A percentile compares a stretch with the other conserved stretches of the same genome.
phyloP scores from a whole-genome alignment of 1,140 invertebrate species.

The Drosophila pruinosa region DNA sequence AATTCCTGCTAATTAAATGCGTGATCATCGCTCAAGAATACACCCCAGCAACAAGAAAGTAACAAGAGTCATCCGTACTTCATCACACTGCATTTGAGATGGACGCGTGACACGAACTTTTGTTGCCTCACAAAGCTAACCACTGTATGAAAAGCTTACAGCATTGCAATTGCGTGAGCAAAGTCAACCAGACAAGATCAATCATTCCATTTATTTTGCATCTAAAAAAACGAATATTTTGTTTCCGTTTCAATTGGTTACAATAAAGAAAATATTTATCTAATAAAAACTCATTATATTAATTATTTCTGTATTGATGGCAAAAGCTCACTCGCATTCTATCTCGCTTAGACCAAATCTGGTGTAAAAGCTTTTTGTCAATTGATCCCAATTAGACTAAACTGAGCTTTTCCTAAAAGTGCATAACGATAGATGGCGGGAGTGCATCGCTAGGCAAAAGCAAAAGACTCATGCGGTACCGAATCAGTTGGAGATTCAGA shows the following conservation, averaged over 20 bases:
- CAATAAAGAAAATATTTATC: too few relatives aligned
- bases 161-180: background rate
- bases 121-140: background rate
- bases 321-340: too few relatives aligned
- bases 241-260: too few relatives aligned
- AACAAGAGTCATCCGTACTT: conserved; percentile 50
- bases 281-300: too few relatives aligned
- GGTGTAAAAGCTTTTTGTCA: too few relatives aligned
- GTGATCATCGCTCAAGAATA: conserved; percentile 72
- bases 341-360: too few relatives aligned
- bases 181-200: too few relatives aligned
- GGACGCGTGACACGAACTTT: conserved; percentile 15
- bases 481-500: background rate
- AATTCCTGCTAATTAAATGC: conserved; percentile 79
- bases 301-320: too few relatives aligned
- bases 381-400: background rate
- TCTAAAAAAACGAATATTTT: too few relatives aligned
- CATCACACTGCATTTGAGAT: conserved; percentile 39
- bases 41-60: conserved; percentile 35
- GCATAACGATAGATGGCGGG: background rate
- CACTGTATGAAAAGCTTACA: background rate
- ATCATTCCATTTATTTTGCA: too few relatives aligned
- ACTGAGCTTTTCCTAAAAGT: background rate
- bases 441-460: background rate
- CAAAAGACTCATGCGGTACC: background rate